These are phyloP conservation scores for Troides aeacus DNA, from an alignment of 2,888 invertebrate genomes.

Conservation along the genomic window DNA sequence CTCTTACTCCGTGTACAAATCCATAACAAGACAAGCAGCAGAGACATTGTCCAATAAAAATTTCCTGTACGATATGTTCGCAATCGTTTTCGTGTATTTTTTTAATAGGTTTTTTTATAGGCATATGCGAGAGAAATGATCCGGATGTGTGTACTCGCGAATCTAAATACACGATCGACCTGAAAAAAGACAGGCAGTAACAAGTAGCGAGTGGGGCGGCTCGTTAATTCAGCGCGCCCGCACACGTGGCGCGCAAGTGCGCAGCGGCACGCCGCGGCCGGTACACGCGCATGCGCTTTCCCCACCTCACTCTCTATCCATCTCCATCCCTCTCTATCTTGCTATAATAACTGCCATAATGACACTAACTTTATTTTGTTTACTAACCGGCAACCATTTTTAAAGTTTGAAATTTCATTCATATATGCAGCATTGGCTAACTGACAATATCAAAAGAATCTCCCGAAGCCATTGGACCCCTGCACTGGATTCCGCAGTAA, in stretches of 20 bases:
- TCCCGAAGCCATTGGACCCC: too few relatives aligned
- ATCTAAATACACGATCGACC: conserved; percentile 17
- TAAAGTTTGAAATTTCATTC: too few relatives aligned
- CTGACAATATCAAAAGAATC: too few relatives aligned
- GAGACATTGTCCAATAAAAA: too few relatives aligned
- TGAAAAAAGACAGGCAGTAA: conserved; percentile 28
- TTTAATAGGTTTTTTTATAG: neutral
- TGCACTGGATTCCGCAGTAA: too few relatives aligned
- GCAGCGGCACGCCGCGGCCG: conserved; percentile 3
- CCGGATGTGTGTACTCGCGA: conserved; percentile 15
- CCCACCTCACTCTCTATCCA: neutral
- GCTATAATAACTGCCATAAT: conserved; percentile 15
- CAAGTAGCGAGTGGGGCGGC: neutral
- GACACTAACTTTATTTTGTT: conserved; percentile 6
- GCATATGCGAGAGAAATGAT: conserved; percentile 2
- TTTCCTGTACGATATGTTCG: too few relatives aligned
- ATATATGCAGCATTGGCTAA: too few relatives aligned
- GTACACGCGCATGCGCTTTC: conserved; percentile 24
- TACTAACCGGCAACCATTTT: neutral
- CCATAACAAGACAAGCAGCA: too few relatives aligned
- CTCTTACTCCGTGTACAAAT: too few relatives aligned
- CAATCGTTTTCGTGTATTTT: neutral
- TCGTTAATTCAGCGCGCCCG: conserved; percentile 3
- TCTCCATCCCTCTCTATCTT: conserved; percentile 10
- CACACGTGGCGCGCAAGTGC: conserved; percentile 28